A percentile compares a stretch with the other conserved stretches of the same genome.
phyloP scores from a whole-genome alignment of 92 coral and sea anemone species.

The Meandrina meandrites region DNA sequence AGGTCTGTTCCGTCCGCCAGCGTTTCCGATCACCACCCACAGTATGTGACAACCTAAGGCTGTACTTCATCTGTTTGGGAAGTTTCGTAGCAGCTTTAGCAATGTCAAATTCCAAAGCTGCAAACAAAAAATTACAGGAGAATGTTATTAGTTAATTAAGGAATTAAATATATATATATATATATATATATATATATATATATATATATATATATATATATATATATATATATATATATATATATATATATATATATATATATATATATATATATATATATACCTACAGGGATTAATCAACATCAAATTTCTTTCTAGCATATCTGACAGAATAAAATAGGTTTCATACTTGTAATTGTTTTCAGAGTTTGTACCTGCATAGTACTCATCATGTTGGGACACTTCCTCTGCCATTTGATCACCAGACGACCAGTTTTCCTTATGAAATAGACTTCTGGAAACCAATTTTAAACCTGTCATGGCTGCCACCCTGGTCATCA shows the following conservation, averaged over 20 bases:
- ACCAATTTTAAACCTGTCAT: constrained; percentile 35
- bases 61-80: constrained; percentile 85
- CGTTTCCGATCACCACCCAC: constrained; percentile 42
- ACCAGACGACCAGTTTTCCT: constrained; percentile 50
- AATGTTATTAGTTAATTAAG: too few relatives aligned
- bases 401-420: constrained; percentile 73
- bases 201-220: too few relatives aligned
- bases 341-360: too few relatives aligned
- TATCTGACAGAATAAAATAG: too few relatives aligned
- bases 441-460: constrained; percentile 41
- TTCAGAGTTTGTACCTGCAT: constrained; percentile 76
- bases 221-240: too few relatives aligned
- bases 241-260: too few relatives aligned
- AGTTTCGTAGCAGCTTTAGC: constrained; percentile 46
- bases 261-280: too few relatives aligned
- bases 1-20: constrained; percentile 82
- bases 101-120: constrained; percentile 82
- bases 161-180: too few relatives aligned
- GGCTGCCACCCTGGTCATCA: constrained; percentile 53
- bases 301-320: too few relatives aligned
- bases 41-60: constrained; percentile 75
- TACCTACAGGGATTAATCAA: too few relatives aligned
- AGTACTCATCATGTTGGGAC: constrained; percentile 70
- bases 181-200: too few relatives aligned
- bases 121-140: constrained; percentile 1